Percentiles rank a stretch among this genome's conserved stretches.
Conservation (phyloP, 2,797 vertebrate species). For the Semaprochilodus insignis region DNA sequence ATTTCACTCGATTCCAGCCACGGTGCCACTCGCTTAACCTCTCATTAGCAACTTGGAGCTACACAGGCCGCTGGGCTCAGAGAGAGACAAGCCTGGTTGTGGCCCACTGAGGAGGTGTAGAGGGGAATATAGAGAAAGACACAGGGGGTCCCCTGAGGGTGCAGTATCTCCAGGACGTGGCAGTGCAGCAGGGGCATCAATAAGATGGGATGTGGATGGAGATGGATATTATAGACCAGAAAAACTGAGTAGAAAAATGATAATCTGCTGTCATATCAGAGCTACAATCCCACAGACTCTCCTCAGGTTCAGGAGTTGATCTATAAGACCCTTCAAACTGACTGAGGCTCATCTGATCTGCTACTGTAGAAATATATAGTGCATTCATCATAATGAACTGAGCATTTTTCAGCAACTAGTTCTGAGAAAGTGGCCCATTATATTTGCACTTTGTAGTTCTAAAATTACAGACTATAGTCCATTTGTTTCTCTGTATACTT, state of each 20-base stretch:
- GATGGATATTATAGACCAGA: neutral
- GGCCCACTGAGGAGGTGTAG: slow-evolving; percentile 11
- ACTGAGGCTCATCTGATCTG: no score
- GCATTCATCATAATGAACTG: no score
- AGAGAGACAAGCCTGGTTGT: slow-evolving; percentile 25
- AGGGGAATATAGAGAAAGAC: slow-evolving; percentile 16
- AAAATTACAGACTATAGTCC: no score
- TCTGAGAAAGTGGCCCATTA: no score
- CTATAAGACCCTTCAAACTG: neutral
- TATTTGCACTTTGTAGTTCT: no score
- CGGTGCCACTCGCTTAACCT: slow-evolving; percentile 89
- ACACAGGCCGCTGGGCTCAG: slow-evolving; percentile 55
- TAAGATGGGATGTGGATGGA: slow-evolving; percentile 38
- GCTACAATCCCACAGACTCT: slow-evolving; percentile 3
- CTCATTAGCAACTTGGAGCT: slow-evolving; percentile 81
- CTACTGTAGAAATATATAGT: no score
- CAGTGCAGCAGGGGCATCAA: slow-evolving; percentile 32
- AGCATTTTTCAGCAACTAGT: no score
- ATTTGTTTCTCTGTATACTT: no score
- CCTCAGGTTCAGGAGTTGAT: neutral
- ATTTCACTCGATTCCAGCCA: slow-evolving; percentile 89
- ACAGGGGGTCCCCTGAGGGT: neutral
- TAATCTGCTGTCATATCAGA: slow-evolving; percentile 7
- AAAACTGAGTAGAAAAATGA: neutral
- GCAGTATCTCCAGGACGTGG: slow-evolving; percentile 23